Conservation (phyloP, 2,113 vertebrate genomes). For the Seriola aureovittata region DNA sequence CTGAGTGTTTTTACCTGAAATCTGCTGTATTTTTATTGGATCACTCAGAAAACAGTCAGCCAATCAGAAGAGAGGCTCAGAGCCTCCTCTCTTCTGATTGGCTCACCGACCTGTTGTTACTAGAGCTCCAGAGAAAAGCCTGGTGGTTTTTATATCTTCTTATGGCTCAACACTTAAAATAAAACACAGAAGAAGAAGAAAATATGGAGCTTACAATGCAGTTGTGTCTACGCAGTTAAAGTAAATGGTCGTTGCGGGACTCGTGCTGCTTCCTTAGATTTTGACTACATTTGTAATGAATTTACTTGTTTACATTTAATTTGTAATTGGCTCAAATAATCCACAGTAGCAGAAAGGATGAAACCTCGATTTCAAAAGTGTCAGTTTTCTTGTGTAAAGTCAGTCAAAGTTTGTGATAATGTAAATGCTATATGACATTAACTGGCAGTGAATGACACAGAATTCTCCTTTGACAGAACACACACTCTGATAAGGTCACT, state of each 20-base stretch:
- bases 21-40: too few relatives aligned
- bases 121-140: too few relatives aligned
- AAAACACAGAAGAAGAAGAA: too few relatives aligned
- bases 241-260: not conserved
- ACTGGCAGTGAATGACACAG: conserved; percentile 17
- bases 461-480: not conserved
- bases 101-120: too few relatives aligned
- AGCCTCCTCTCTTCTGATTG: too few relatives aligned
- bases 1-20: too few relatives aligned
- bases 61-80: too few relatives aligned
- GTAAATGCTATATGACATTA: not conserved
- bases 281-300: not conserved
- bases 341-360: not conserved
- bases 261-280: too few relatives aligned
- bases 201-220: not conserved
- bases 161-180: too few relatives aligned
- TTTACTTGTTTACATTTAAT: not conserved
- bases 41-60: too few relatives aligned
- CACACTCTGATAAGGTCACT: not conserved
- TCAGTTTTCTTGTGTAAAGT: not conserved
- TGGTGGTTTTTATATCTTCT: too few relatives aligned
- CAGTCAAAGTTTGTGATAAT: not conserved
- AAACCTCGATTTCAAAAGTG: not conserved
- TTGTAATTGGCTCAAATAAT: not conserved
- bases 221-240: not conserved